Conservation (phyloP, 2,797 vertebrate species). For the Myotis myotis region DNA sequence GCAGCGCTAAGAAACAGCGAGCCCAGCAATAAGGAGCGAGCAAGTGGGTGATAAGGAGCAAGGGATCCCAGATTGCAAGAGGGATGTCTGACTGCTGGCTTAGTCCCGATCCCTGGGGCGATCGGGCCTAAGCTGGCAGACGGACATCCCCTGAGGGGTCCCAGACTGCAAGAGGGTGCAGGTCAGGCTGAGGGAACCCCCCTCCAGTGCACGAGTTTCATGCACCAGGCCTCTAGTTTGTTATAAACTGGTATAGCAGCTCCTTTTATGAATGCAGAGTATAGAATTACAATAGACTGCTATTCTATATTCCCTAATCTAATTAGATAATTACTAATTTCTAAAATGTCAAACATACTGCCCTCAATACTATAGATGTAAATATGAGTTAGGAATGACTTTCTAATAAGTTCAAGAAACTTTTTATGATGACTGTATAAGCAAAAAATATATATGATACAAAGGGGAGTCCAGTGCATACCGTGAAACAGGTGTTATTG, state of each 20-base stretch:
- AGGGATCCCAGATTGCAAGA: too few species aligned
- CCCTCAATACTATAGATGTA: background rate
- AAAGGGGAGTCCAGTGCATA: background rate
- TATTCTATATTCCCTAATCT: background rate
- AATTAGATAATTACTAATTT: constrained; percentile 18
- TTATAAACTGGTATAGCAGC: background rate
- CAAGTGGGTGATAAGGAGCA: too few species aligned
- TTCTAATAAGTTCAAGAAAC: background rate
- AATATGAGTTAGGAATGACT: background rate
- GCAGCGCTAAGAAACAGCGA: too few species aligned
- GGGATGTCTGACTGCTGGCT: too few species aligned
- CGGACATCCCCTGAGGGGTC: too few species aligned
- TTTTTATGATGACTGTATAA: background rate
- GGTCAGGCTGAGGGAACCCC: too few species aligned
- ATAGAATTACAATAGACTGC: background rate
- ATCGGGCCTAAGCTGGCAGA: too few species aligned
- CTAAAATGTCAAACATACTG: background rate
- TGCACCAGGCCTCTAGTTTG: background rate
- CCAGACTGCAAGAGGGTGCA: too few species aligned
- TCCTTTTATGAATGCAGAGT: background rate
- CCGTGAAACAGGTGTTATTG: background rate
- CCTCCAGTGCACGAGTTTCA: too few species aligned
- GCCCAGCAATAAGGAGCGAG: too few species aligned
- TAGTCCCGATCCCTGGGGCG: too few species aligned
- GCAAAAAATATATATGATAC: background rate